Evolutionary conservation across 2,113 vertebrate genomes (phyloP).

Genomic region (Lutjanus erythropterus): DNA sequence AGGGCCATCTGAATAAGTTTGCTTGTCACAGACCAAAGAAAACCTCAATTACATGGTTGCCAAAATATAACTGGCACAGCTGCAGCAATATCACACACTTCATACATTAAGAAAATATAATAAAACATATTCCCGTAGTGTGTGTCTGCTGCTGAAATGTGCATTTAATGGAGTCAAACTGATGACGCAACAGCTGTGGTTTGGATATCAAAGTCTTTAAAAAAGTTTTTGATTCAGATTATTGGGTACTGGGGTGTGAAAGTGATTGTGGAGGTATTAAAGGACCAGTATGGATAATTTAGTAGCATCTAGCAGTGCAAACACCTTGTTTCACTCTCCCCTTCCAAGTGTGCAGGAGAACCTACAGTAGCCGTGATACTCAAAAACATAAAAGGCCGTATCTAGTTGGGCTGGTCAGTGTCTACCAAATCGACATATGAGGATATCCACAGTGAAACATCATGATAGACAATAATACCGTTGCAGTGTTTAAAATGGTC

Average conservation of each 20-base stretch:
- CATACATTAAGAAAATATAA: neutral
- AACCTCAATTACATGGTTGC: slow-evolving; percentile 52
- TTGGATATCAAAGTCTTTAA: neutral
- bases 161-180: neutral
- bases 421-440: too few relatives aligned
- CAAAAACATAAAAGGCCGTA: too few relatives aligned
- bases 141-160: neutral
- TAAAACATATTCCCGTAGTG: neutral
- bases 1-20: slow-evolving; percentile 33
- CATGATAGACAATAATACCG: neutral
- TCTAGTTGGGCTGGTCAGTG: too few relatives aligned
- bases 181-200: slow-evolving; percentile 21
- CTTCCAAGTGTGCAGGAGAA: too few relatives aligned
- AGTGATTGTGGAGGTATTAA: neutral
- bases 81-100: neutral
- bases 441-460: too few relatives aligned
- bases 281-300: too few relatives aligned
- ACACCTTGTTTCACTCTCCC: too few relatives aligned
- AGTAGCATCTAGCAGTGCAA: too few relatives aligned
- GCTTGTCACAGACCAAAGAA: slow-evolving; percentile 20
- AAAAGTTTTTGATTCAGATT: neutral
- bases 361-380: too few relatives aligned
- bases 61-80: slow-evolving; percentile 20
- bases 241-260: neutral
- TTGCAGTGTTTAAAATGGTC: too few relatives aligned